A percentile compares a stretch with the other conserved stretches of the same genome.
phyloP scores from a whole-genome alignment of 2,113 vertebrate genomes.

The Trochalopteron elliotii region DNA sequence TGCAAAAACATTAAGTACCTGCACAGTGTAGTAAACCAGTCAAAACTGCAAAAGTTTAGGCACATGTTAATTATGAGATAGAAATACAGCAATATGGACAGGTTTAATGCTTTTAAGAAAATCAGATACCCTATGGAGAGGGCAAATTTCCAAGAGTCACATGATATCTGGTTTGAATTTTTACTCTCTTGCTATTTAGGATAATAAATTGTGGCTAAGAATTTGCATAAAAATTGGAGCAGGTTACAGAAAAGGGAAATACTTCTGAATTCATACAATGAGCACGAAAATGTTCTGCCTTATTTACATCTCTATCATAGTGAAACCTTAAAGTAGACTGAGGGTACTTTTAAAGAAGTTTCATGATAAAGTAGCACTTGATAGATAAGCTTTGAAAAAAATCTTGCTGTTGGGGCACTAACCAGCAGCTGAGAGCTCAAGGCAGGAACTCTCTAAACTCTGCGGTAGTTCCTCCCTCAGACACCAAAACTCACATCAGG shows the following conservation, averaged over 20 bases:
- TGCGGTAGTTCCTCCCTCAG: background rate
- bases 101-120: background rate
- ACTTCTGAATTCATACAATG: background rate
- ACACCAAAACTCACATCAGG: background rate
- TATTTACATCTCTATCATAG: background rate
- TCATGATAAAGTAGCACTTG: background rate
- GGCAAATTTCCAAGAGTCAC: background rate
- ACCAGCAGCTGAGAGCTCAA: background rate
- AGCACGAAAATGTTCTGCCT: background rate
- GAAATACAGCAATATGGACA: background rate
- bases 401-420: background rate
- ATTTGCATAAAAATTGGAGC: background rate
- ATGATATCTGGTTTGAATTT: background rate
- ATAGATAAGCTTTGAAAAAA: slow-evolving; percentile 2
- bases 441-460: background rate
- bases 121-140: background rate
- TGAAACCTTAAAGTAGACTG: background rate
- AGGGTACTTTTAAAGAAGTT: background rate
- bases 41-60: background rate
- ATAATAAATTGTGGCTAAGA: background rate
- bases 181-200: background rate
- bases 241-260: background rate
- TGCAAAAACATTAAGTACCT: background rate
- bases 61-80: background rate
- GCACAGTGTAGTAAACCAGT: background rate